phyloP scores from a whole-genome alignment of 2,888 invertebrate species.

The Diaprepes abbreviatus region DNA sequence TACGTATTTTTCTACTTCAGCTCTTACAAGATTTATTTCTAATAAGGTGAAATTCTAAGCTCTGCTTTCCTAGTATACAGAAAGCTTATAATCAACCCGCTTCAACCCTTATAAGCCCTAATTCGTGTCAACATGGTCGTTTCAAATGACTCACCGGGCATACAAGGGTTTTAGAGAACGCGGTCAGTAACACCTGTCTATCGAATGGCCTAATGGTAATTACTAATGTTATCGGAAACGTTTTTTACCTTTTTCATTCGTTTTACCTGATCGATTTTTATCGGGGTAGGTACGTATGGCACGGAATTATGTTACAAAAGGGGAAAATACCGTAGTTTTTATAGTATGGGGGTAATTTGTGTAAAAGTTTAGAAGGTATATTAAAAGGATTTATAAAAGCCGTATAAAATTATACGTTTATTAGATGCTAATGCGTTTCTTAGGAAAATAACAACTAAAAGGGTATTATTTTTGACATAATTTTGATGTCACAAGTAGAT shows the following conservation, averaged over 20 bases:
- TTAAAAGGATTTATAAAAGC: no score
- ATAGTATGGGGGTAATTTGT: background rate
- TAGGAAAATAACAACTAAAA: no score
- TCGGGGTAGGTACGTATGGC: constrained; percentile 9
- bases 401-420: no score
- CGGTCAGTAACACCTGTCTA: constrained; percentile 22
- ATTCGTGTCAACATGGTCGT: constrained; percentile 28
- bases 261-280: constrained; percentile 22
- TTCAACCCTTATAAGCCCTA: background rate
- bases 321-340: background rate
- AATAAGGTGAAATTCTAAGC: no score
- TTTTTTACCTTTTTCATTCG: constrained; percentile 16
- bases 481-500: no score
- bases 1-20: no score
- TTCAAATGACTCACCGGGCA: constrained; percentile 25
- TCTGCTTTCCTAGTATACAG: background rate
- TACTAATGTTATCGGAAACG: constrained; percentile 26
- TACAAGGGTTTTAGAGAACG: constrained; percentile 22
- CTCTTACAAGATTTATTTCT: no score
- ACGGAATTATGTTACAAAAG: constrained; percentile 3
- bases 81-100: constrained; percentile 14
- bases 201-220: constrained; percentile 20
- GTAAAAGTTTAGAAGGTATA: no score
- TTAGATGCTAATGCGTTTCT: no score
- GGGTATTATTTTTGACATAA: no score